These are phyloP conservation scores for Nematostella vectensis DNA, from an alignment of 92 coral and sea anemone genomes.

Conservation along the genomic window DNA sequence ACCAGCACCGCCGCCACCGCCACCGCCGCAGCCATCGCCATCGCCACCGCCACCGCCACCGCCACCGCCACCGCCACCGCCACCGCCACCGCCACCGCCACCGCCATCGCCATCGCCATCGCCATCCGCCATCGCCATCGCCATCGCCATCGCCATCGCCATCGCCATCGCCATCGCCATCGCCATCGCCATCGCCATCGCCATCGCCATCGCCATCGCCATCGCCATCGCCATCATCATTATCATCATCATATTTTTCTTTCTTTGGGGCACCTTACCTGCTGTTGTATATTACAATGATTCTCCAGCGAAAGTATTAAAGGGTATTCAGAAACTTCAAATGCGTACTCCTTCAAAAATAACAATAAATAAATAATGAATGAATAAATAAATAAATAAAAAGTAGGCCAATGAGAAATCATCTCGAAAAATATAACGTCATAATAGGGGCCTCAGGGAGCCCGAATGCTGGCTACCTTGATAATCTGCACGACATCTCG, in stretches of 20 bases:
- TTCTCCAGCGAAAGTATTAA: conserved; percentile 71
- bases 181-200: background rate
- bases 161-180: conserved; percentile 1
- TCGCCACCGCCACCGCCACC: conserved; percentile 3
- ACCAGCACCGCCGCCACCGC: no score
- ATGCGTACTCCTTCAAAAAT: conserved; percentile 61
- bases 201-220: conserved; percentile 2
- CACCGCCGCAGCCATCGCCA: conserved; percentile 4
- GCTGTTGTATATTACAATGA: conserved; percentile 72
- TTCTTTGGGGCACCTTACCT: conserved; percentile 20
- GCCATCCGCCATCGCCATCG: no score
- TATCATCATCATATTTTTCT: background rate
- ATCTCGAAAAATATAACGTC: background rate
- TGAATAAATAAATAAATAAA: no score
- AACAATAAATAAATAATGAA: background rate
- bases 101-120: background rate
- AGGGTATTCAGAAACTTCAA: conserved; percentile 75
- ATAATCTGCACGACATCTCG: conserved; percentile 85
- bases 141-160: background rate
- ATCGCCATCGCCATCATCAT: background rate
- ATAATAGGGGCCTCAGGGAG: no score
- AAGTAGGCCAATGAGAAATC: background rate
- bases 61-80: conserved; percentile 3
- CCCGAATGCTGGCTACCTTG: conserved; percentile 24
- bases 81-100: conserved; percentile 9